These are phyloP conservation scores for Rhizoglyphus robini DNA, from an alignment of 1,140 invertebrate species.

Conservation along the genomic window DNA sequence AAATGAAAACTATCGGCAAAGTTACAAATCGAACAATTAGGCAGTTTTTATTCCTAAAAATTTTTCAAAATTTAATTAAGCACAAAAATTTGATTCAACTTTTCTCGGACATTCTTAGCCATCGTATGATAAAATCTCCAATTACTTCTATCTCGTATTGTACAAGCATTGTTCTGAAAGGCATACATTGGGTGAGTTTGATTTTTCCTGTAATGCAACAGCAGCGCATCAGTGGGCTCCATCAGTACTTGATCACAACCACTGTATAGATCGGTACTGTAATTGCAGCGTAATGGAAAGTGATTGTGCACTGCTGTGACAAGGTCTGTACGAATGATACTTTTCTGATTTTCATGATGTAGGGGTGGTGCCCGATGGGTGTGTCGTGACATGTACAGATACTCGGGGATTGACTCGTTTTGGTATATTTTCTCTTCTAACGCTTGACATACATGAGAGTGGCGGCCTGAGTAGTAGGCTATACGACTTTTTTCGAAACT, in stretches of 20 bases:
- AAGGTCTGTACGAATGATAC: constrained; percentile 76
- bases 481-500: too few relatives aligned
- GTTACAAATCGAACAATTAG: too few relatives aligned
- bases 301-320: constrained; percentile 81
- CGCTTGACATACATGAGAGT: constrained; percentile 10
- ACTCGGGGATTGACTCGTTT: constrained; percentile 56
- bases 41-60: too few relatives aligned
- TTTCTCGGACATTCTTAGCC: too few relatives aligned
- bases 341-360: constrained; percentile 78
- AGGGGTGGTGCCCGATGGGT: constrained; percentile 74
- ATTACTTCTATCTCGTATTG: too few relatives aligned
- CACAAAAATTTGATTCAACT: too few relatives aligned
- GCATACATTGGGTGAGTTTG: too few relatives aligned
- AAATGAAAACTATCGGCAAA: too few relatives aligned
- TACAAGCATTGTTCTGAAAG: too few relatives aligned
- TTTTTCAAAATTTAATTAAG: too few relatives aligned
- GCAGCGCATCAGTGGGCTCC: not conserved
- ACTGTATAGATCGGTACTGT: constrained; percentile 38
- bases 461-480: too few relatives aligned
- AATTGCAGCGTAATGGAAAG: constrained; percentile 71
- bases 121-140: too few relatives aligned
- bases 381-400: constrained; percentile 85
- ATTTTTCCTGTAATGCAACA: constrained; percentile 14
- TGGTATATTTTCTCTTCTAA: constrained; percentile 22
- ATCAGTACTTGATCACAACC: not conserved